Percentiles rank a stretch among this genome's conserved stretches.
phyloP scores from a whole-genome alignment of 2,113 vertebrate genomes.

The Nycticebus coucang region DNA sequence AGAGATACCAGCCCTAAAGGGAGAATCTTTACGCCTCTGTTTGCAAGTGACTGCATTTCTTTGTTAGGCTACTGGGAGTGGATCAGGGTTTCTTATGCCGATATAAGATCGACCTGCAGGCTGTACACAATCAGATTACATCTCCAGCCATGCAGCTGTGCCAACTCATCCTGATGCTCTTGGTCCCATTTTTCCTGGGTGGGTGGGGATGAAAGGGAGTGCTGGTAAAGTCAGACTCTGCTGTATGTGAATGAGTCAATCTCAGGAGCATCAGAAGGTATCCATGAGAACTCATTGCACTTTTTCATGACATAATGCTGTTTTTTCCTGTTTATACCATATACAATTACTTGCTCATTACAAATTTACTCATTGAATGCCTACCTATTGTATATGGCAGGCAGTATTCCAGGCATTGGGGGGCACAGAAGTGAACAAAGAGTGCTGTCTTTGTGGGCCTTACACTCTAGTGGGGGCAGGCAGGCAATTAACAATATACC shows the following conservation, averaged over 20 bases:
- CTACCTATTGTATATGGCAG: not conserved
- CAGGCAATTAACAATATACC: not conserved
- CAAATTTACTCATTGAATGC: not conserved
- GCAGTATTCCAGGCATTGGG: not conserved
- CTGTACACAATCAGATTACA: not conserved
- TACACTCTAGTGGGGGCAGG: not conserved
- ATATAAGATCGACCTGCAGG: not conserved
- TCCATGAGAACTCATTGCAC: not conserved
- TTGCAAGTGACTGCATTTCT: constrained; percentile 42
- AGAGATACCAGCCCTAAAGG: constrained; percentile 53
- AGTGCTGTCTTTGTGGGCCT: not conserved
- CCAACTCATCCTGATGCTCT: not conserved
- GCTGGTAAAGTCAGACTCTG: not conserved
- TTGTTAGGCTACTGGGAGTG: constrained; percentile 3
- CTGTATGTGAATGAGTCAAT: not conserved
- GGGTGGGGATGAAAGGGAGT: not conserved
- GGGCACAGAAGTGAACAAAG: not conserved
- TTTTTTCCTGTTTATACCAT: not conserved
- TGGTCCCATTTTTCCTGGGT: not conserved
- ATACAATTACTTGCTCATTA: not conserved
- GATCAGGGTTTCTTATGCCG: not conserved
- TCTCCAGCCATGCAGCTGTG: not conserved
- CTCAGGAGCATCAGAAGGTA: not conserved
- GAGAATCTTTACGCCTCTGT: constrained; percentile 45
- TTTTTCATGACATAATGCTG: not conserved